A percentile compares a stretch with the other conserved stretches of the same genome.
Evolutionary conservation across 2,797 vertebrate species (phyloP).

Genomic region (Pseudochaenichthys georgianus): DNA sequence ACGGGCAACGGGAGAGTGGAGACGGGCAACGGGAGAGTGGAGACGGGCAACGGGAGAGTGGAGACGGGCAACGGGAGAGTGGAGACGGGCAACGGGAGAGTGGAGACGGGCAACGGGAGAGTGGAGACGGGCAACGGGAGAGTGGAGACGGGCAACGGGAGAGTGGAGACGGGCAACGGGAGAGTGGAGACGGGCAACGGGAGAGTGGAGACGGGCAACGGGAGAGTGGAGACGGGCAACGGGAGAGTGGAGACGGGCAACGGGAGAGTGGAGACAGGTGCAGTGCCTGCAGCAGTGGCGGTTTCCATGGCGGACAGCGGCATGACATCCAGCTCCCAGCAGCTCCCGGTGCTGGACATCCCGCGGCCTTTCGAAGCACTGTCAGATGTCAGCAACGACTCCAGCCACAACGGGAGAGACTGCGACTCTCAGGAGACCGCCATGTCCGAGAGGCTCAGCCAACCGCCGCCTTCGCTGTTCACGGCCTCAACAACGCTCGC

Average conservation of each 20-base stretch:
- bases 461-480: constrained; percentile 69
- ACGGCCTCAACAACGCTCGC: constrained; percentile 36
- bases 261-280: constrained; percentile 78
- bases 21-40: constrained; percentile 81
- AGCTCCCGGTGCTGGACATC: constrained; percentile 86
- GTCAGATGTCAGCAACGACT: constrained; percentile 93
- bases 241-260: no score
- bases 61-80: no score
- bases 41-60: constrained; percentile 53
- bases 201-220: no score
- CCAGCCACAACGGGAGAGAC: constrained; percentile 90
- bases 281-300: constrained; percentile 43
- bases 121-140: no score
- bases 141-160: no score
- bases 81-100: no score
- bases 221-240: no score
- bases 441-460: constrained; percentile 83
- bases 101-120: no score
- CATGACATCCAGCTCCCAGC: constrained; percentile 80
- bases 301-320: constrained; percentile 59
- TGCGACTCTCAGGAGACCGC: constrained; percentile 86
- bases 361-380: constrained; percentile 90
- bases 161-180: no score
- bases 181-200: no score
- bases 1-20: constrained; percentile 34